Base-by-base conservation (phyloP, 2,888 invertebrate genomes). In the Andrena chrysosceles region DNA sequence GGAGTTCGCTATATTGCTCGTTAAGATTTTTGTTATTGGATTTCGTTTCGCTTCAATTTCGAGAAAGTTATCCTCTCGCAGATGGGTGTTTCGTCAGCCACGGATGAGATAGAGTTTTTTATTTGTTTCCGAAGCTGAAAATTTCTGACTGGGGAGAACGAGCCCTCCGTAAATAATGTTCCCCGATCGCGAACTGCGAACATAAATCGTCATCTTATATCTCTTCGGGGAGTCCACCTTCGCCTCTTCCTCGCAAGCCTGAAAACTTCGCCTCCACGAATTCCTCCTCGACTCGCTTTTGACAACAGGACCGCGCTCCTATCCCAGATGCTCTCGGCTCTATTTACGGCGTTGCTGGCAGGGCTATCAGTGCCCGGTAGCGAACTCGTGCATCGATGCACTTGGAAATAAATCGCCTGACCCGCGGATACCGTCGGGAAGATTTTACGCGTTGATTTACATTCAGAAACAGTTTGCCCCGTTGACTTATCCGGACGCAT, bases 131-230 rank as follows among this genome's bases (percentile, higher is more conserved):
- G 35, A 48, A 63, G 74, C 69, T 70, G 70, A 79, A 72, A 72
- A 83, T 83, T 79, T 76, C 76, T 73, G 83, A 75, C 75, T 82
- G 59, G 2, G 16, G 16, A n/a, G 56, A 6, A 7, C 13, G 16
- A 16, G 20, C 29, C 67, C 42, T 62, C 72, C 79, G 84, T 87
- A 88, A 89, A 87, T 90, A 89, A 90, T 85, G 86, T 79, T 81
- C 67, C 71, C 72, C 71, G 68, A 77, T 83, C 80, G 85, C 82
- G 83, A 89, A 86, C 86, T 84, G 87, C 68, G 85, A 71, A 88
- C 86, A 89, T 90, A 90, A 90, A 90, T 90, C 88, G 87, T 82
- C 85, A 85, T 86, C 85, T 89, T 88, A 89, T 89, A 89, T 89
- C 86, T 88, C 85, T 84, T 86, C 63, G 78, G 85, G 86, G 87